Base-by-base conservation (phyloP, 2,113 vertebrate genomes). In the Python bivittatus region DNA sequence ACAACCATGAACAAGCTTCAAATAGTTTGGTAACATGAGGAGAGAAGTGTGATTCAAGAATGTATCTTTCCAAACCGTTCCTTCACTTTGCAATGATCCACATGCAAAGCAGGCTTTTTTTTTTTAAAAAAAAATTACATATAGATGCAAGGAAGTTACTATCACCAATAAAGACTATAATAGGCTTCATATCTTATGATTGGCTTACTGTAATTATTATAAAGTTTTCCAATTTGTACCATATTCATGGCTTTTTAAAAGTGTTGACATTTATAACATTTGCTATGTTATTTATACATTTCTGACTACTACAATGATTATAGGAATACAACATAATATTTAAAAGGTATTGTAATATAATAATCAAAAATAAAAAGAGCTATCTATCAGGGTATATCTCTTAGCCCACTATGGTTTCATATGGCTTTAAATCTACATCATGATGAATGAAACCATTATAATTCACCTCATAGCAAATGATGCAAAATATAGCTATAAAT, bases 401-500 rank as follows among this genome's bases (percentile, higher is more conserved):
- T 86, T 54, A 86, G 44, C n/a, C 58, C 57, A 91, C 86, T 57
- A 79, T 84, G 68, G 3, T 57, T 54, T 56, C 42, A 29, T 42
- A 48, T 86, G n/a, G 84, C 58, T 91, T 86, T 86, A 86, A 86
- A 56, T 53, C 48, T 5, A 54, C 27, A 25, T 85, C 42, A 60
- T 85, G 90, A 15, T 48, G n/a, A n/a, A n/a, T n/a, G n/a, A n/a
- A n/a, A n/a, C n/a, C n/a, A n/a, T n/a, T n/a, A n/a, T n/a, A n/a
- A n/a, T n/a, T n/a, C n/a, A n/a, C n/a, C n/a, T n/a, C n/a, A 61
- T 48, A 52, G 9, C 29, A 58, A 91, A 91, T 86, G 84, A 86
- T 86, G 86, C 58, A 91, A 91, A 91, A 38, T 58, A 86, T 64
- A 48, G 25, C 42, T 38, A 64, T 86, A 86, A 91, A 91, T 91